Evolutionary conservation across 2,888 invertebrate genomes (phyloP), one percentile per base, ranked within the genome.

Genomic region (Hyalella azteca): DNA sequence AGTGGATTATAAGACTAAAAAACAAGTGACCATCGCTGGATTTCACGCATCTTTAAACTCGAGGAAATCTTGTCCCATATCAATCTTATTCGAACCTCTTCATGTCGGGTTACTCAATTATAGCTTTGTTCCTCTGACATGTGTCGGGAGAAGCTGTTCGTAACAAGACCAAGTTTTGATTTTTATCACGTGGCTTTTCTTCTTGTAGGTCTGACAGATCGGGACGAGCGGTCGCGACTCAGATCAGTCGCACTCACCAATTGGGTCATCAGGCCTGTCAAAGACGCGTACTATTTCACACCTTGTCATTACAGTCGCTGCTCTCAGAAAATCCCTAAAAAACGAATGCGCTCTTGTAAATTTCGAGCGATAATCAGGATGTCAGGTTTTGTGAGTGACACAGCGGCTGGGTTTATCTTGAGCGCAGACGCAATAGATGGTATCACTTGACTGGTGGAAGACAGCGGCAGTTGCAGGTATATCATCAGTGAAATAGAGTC

Each of bases 401-500:
- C 66, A 36, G 36, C 19, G 11, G 66, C 39, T 66, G 36, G 29
- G 66, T 66, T 66, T 32, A 66, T 66, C 66, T 66, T 29, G 7
- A 13, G 66, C 66, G 32, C 66, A 66, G 15, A 66, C 29, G 7
- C 66, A 36, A 66, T 66, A 36, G 66, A 66, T 66, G 36, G 66
- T 66, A 66, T 66, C 66, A 66, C 36, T 36, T 66, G 66, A 66
- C 66, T 66, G 66, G 66, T 36, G 66, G 32, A 32, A 32, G 66
- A 66, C 39, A 66, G 66, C 36, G 7, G 66, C 36, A 11, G 36
- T 15, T 66, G 39, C 66, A 66, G 19, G 36, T 36, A 39, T 66
- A 66, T 66, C 66, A 66, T 66, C 66, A 66, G 36, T 36, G 66
- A 66, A 66, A 66, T 66, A 66, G 66, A 66, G 66, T 66, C 66